phyloP scores from a whole-genome alignment of 2,888 invertebrate species.

The Agonopterix subpropinquella region DNA sequence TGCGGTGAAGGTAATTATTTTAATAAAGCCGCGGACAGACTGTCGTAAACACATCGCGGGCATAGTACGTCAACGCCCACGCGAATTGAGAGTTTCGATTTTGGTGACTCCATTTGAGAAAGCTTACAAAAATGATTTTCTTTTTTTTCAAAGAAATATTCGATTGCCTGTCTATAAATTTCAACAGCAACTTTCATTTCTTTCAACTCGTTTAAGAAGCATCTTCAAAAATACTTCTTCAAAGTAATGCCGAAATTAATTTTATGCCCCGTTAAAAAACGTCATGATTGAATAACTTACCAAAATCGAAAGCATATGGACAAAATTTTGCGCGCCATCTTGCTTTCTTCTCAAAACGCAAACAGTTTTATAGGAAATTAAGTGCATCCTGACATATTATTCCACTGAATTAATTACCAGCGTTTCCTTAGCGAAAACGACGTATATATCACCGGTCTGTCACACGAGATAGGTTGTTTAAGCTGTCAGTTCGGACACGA shows the following conservation, averaged over 20 bases:
- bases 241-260: no score
- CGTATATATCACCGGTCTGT: slow-evolving; percentile 68
- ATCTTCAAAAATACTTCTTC: no score
- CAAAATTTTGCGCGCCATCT: slow-evolving; percentile 30
- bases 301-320: slow-evolving; percentile 11
- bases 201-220: no score
- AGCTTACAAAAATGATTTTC: neutral
- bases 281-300: neutral
- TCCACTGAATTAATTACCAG: slow-evolving; percentile 65
- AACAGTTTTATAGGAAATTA: slow-evolving; percentile 67
- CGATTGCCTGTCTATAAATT: no score
- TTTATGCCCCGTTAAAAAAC: neutral
- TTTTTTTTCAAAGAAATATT: no score
- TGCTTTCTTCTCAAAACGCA: slow-evolving; percentile 32
- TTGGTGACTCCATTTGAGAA: slow-evolving; percentile 18
- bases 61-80: slow-evolving; percentile 37
- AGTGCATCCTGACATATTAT: slow-evolving; percentile 68
- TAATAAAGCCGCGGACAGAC: slow-evolving; percentile 39
- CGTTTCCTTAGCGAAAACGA: slow-evolving; percentile 56
- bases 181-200: no score
- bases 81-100: slow-evolving; percentile 31
- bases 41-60: slow-evolving; percentile 39
- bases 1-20: slow-evolving; percentile 43
- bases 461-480: slow-evolving; percentile 67
- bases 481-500: slow-evolving; percentile 67